A percentile compares a stretch with the other conserved stretches of the same genome.
Evolutionary conservation across 2,797 vertebrate genomes (phyloP).

Genomic region (Onychomys torridus): DNA sequence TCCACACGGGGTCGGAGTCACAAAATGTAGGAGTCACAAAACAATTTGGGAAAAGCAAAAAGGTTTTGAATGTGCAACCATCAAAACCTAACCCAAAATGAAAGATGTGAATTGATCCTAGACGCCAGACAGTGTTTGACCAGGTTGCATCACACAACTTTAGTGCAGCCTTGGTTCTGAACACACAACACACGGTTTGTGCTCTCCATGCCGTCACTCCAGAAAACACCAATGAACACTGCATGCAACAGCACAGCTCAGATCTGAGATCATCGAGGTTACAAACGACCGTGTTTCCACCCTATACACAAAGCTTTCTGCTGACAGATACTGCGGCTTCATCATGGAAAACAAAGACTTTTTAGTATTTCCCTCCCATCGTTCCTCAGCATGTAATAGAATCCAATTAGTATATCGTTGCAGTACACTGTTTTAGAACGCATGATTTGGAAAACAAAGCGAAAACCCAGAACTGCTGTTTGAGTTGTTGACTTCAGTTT

Average conservation of each 20-base stretch:
- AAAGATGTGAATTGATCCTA: not conserved
- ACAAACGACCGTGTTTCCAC: not conserved
- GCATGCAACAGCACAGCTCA: not conserved
- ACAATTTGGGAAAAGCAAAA: not conserved
- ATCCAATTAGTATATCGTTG: not conserved
- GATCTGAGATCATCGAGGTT: not conserved
- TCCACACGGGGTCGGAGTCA: not conserved
- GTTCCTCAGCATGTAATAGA: not conserved
- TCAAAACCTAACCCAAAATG: not conserved
- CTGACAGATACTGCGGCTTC: not conserved
- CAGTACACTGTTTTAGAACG: too few relatives aligned
- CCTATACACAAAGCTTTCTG: not conserved
- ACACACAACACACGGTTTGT: not conserved
- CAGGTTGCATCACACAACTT: not conserved
- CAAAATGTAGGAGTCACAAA: not conserved
- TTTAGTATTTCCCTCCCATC: not conserved
- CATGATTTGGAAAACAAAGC: not conserved
- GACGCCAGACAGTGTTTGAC: not conserved
- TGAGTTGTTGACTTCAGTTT: not conserved
- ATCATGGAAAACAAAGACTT: not conserved
- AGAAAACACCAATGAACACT: not conserved
- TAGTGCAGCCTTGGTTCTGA: not conserved
- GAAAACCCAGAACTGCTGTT: not conserved
- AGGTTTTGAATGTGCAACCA: not conserved
- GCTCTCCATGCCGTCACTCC: rapidly evolving